These are phyloP conservation scores for Caenorhabditis inopinata DNA, from an alignment of 1,140 invertebrate genomes.

Conservation along the genomic window DNA sequence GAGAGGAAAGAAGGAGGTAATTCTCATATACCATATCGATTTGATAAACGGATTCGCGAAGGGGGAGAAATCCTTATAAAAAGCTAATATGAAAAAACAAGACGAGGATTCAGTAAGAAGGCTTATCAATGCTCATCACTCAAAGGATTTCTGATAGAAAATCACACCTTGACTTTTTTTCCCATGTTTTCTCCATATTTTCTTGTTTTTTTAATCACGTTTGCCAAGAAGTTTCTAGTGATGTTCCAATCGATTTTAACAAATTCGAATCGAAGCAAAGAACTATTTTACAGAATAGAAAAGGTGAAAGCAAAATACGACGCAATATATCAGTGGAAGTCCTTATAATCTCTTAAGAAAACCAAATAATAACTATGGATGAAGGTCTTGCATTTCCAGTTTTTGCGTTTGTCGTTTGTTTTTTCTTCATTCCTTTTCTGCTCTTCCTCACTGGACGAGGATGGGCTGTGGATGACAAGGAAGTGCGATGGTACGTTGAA, in stretches of 20 bases:
- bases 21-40: conserved; percentile 8
- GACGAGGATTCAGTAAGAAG: conserved; percentile 1
- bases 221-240: too few species aligned
- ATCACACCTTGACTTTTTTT: neutral
- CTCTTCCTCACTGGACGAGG: neutral
- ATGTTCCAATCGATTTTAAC: too few species aligned
- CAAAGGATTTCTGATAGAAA: neutral
- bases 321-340: neutral
- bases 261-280: too few species aligned
- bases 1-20: neutral
- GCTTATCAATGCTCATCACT: neutral
- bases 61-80: neutral
- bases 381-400: conserved; percentile 27
- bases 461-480: neutral
- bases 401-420: neutral
- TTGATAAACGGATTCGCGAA: conserved; percentile 5
- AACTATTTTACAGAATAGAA: too few species aligned
- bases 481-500: conserved; percentile 1
- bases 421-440: neutral
- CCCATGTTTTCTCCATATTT: neutral
- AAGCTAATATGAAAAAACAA: conserved; percentile 2
- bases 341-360: too few species aligned
- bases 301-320: neutral
- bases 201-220: neutral
- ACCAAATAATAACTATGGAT: conserved; percentile 22